Evolutionary conservation across 1,140 invertebrate species (phyloP).

Genomic region (Tyrophagus putrescentiae): DNA sequence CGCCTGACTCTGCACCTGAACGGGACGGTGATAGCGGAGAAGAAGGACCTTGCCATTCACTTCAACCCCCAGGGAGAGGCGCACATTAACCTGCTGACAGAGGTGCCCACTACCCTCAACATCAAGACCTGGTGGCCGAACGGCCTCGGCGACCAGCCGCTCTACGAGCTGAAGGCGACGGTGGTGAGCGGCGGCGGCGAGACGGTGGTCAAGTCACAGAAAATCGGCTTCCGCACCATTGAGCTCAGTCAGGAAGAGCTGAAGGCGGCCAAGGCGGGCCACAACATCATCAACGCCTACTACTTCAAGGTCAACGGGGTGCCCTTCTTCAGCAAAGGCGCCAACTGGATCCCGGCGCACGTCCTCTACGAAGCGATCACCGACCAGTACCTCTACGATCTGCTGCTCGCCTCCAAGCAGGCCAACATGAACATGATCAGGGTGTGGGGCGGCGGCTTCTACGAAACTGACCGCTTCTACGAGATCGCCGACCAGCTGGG

Average conservation of each 20-base stretch:
- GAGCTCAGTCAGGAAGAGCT: conserved; percentile 41
- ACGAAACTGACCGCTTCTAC: conserved; percentile 55
- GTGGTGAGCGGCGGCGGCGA: neutral
- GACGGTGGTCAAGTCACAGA: conserved; percentile 34
- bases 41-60: neutral
- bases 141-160: neutral
- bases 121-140: conserved; percentile 4
- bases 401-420: conserved; percentile 55
- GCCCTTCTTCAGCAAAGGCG: conserved; percentile 83
- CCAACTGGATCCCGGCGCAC: conserved; percentile 84
- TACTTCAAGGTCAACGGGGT: conserved; percentile 73
- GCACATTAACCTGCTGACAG: neutral
- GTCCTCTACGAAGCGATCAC: conserved; percentile 62
- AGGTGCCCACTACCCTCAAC: neutral
- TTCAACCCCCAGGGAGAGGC: neutral
- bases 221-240: conserved; percentile 72
- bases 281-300: conserved; percentile 51
- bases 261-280: conserved; percentile 36
- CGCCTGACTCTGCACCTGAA: neutral
- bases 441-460: conserved; percentile 94
- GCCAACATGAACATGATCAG: conserved; percentile 84
- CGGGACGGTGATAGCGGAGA: neutral
- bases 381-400: conserved; percentile 33
- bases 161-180: conserved; percentile 20
- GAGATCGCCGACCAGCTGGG: conserved; percentile 41